Evolutionary conservation across 2,888 invertebrate genomes (phyloP).

Genomic region (Meiosimyza decipiens): DNA sequence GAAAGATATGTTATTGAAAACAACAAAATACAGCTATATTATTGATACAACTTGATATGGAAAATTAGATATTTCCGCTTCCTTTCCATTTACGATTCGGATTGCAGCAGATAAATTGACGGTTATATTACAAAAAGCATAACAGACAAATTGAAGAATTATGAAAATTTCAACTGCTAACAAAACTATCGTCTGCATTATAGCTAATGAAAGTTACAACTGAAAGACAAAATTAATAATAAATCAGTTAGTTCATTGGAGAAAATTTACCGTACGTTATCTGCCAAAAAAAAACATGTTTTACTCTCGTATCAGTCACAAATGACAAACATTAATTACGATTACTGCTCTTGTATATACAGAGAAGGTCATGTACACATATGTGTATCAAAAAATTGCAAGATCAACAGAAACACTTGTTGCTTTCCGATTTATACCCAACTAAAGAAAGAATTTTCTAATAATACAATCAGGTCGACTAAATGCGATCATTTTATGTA

Average conservation of each 20-base stretch:
- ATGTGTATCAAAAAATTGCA: too few species aligned
- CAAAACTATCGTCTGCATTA: conserved; percentile 22
- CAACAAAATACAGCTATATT: neutral
- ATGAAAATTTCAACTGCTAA: conserved; percentile 7
- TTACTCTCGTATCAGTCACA: conserved; percentile 8
- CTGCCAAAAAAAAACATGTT: conserved; percentile 3
- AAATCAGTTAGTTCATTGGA: neutral
- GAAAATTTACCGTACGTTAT: conserved; percentile 11
- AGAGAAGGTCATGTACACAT: too few species aligned
- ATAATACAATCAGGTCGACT: too few species aligned
- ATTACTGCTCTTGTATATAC: neutral
- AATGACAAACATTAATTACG: conserved; percentile 18
- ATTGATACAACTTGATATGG: conserved; percentile 54
- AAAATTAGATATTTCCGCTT: conserved; percentile 57
- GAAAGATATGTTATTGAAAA: neutral
- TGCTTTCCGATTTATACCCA: too few species aligned
- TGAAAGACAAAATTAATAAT: neutral
- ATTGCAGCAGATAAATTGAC: conserved; percentile 29
- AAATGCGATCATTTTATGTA: too few species aligned
- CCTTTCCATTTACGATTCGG: conserved; percentile 62
- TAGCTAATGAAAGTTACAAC: neutral
- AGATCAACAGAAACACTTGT: too few species aligned
- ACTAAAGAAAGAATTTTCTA: too few species aligned
- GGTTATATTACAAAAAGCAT: too few species aligned
- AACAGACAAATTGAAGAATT: neutral